Conservation (phyloP, 2,113 vertebrate genomes). For the Calyptommatus sinebrachiatus region DNA sequence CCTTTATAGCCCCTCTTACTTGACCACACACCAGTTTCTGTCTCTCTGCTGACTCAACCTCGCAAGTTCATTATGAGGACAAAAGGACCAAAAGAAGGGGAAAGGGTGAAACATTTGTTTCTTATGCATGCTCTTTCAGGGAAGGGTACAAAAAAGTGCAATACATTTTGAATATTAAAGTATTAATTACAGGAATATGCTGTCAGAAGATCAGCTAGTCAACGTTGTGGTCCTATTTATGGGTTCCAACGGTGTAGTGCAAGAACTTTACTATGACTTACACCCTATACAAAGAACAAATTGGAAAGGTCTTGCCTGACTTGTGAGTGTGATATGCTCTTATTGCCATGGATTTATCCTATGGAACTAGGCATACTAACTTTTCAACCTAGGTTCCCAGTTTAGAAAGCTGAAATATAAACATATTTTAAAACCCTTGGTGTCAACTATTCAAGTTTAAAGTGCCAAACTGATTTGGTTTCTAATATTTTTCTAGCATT, state of each 20-base stretch:
- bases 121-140: neutral
- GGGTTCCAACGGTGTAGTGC: neutral
- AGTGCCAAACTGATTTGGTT: neutral
- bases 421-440: neutral
- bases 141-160: neutral
- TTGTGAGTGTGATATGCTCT: neutral
- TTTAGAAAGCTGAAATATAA: neutral
- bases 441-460: neutral
- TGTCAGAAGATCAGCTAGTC: neutral
- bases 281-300: neutral
- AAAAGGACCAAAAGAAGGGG: neutral
- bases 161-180: constrained; percentile 12
- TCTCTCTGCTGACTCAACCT: neutral
- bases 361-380: neutral
- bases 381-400: no score
- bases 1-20: neutral
- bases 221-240: neutral
- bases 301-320: neutral
- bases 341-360: neutral
- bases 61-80: neutral
- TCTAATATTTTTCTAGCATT: neutral
- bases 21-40: neutral
- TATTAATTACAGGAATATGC: neutral
- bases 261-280: neutral
- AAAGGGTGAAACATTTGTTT: neutral